Evolutionary conservation across 2,888 invertebrate genomes (phyloP).

Genomic region (Boloria selene): DNA sequence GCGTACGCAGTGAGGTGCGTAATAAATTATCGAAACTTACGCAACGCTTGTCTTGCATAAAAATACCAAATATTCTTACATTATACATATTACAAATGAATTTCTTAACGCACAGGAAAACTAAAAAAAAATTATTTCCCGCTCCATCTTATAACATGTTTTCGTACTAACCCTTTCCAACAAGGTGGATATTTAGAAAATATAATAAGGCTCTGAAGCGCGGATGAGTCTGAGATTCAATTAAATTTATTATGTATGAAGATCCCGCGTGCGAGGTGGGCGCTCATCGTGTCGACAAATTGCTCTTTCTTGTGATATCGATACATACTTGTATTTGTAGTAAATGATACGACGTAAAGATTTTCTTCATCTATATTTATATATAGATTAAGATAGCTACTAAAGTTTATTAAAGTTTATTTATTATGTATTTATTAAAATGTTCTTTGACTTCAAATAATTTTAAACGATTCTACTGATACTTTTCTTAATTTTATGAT

Average conservation of each 20-base stretch:
- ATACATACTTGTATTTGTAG: constrained; percentile 38
- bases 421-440: too few species aligned
- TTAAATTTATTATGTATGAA: constrained; percentile 83
- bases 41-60: too few species aligned
- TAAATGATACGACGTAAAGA: background rate
- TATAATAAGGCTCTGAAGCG: constrained; percentile 70
- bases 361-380: too few species aligned
- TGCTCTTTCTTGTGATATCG: constrained; percentile 43
- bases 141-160: constrained; percentile 29
- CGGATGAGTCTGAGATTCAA: constrained; percentile 80
- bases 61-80: background rate
- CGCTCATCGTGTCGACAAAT: constrained; percentile 74
- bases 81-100: background rate
- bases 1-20: too few species aligned
- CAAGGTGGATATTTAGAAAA: constrained; percentile 76
- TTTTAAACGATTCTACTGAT: too few species aligned
- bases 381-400: too few species aligned
- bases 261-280: constrained; percentile 72
- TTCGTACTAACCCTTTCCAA: constrained; percentile 62
- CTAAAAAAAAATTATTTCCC: background rate
- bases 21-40: too few species aligned
- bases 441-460: too few species aligned
- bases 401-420: too few species aligned
- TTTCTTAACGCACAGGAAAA: background rate
- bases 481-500: too few species aligned